Evolutionary conservation across 2,797 vertebrate species (phyloP).

Genomic region (Acanthurus tractus): DNA sequence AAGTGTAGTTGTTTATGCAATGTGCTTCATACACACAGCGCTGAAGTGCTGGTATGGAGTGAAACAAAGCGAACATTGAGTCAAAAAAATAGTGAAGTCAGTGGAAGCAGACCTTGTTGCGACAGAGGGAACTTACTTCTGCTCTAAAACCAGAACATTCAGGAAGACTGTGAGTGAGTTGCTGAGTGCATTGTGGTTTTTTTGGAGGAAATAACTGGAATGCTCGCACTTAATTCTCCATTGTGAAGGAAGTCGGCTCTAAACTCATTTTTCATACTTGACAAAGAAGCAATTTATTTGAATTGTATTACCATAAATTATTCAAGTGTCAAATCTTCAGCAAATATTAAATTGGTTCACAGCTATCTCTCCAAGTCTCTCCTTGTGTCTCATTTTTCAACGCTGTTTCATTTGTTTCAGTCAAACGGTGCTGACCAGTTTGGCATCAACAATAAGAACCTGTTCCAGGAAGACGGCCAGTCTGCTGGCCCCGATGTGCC

Average conservation of each 20-base stretch:
- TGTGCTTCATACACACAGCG: neutral
- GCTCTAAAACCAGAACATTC: neutral
- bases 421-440: slow-evolving; percentile 91
- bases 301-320: neutral
- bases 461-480: slow-evolving; percentile 89
- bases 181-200: slow-evolving; percentile 31
- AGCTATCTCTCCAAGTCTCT: too few species aligned
- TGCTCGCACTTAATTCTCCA: neutral
- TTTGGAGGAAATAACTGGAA: slow-evolving; percentile 10
- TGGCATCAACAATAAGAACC: slow-evolving; percentile 88
- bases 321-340: neutral
- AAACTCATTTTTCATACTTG: neutral
- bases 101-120: neutral
- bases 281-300: neutral
- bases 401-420: slow-evolving; percentile 71
- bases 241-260: neutral
- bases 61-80: neutral
- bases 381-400: neutral
- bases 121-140: slow-evolving; percentile 5
- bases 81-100: neutral
- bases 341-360: too few species aligned
- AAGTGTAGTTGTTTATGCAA: neutral
- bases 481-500: slow-evolving; percentile 88
- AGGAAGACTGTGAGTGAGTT: slow-evolving; percentile 2
- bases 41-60: neutral